Conservation (phyloP, 2,113 vertebrate genomes). For the Acanthochromis polyacanthus region DNA sequence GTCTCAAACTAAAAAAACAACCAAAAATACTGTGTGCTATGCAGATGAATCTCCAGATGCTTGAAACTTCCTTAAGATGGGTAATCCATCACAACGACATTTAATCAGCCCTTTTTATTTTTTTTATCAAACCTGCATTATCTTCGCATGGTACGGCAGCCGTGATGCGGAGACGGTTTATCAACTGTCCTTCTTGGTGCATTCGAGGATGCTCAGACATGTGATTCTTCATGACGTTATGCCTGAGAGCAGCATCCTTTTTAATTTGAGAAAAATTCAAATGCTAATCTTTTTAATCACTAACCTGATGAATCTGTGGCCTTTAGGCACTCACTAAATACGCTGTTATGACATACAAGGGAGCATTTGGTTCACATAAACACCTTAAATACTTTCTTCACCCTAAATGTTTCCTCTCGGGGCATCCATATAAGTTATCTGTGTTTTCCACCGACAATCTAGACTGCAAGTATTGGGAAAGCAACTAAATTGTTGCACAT, state of each 20-base stretch:
- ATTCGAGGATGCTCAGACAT: slow-evolving; percentile 37
- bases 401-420: neutral
- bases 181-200: slow-evolving; percentile 15
- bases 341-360: too few relatives aligned
- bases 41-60: slow-evolving; percentile 50
- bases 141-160: slow-evolving; percentile 41
- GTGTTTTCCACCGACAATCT: too few relatives aligned
- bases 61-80: slow-evolving; percentile 45
- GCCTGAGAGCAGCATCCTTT: slow-evolving; percentile 1
- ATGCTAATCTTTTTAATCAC: slow-evolving; percentile 1
- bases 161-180: slow-evolving; percentile 27
- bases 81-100: slow-evolving; percentile 62
- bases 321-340: too few relatives aligned
- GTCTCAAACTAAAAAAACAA: neutral
- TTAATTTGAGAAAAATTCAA: neutral
- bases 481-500: neutral
- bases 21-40: neutral
- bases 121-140: slow-evolving; percentile 31
- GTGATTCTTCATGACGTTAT: neutral
- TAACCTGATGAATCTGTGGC: too few relatives aligned
- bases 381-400: too few relatives aligned
- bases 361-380: too few relatives aligned
- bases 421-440: neutral
- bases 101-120: slow-evolving; percentile 59
- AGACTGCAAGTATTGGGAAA: too few relatives aligned